Evolutionary conservation across 53 echinoderm and acorn worm genomes (phyloP).

Genomic region (Paracentrotus lividus): DNA sequence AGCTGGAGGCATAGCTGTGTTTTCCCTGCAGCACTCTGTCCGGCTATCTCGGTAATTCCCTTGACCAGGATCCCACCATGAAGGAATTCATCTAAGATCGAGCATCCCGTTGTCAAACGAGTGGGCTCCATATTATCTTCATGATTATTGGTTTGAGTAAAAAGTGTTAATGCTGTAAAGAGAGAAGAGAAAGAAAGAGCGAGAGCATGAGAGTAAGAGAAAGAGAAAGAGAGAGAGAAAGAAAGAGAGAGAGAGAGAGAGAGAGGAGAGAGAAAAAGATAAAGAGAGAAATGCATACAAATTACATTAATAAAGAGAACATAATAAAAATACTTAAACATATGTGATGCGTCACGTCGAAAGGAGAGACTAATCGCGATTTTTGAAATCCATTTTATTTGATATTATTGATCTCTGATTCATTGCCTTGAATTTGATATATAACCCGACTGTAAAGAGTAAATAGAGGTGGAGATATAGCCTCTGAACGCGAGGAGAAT

Average conservation of each 20-base stretch:
- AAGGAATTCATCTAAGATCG: constrained; percentile 89
- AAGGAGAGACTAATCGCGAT: too few species aligned
- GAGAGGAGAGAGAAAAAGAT: neutral
- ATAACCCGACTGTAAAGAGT: too few species aligned
- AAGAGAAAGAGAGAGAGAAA: neutral
- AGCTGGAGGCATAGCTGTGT: constrained; percentile 97
- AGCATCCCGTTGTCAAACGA: constrained; percentile 84
- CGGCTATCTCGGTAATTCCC: constrained; percentile 96
- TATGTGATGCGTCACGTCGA: too few species aligned
- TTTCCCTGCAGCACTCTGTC: constrained; percentile 97
- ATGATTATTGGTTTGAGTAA: neutral
- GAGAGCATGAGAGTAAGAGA: neutral
- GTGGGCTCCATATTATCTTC: neutral
- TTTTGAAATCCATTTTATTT: too few species aligned
- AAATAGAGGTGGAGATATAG: too few species aligned
- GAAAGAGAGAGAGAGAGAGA: neutral
- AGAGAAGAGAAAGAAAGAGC: neutral
- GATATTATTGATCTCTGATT: too few species aligned
- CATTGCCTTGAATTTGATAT: too few species aligned
- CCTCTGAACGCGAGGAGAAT: too few species aligned
- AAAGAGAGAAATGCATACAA: neutral
- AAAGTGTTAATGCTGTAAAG: neutral
- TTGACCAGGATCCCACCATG: constrained; percentile 87
- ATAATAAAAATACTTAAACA: too few species aligned
- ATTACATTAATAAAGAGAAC: too few species aligned